Conservation (phyloP, 1,140 invertebrate species). For the Brachionus calyciflorus region DNA sequence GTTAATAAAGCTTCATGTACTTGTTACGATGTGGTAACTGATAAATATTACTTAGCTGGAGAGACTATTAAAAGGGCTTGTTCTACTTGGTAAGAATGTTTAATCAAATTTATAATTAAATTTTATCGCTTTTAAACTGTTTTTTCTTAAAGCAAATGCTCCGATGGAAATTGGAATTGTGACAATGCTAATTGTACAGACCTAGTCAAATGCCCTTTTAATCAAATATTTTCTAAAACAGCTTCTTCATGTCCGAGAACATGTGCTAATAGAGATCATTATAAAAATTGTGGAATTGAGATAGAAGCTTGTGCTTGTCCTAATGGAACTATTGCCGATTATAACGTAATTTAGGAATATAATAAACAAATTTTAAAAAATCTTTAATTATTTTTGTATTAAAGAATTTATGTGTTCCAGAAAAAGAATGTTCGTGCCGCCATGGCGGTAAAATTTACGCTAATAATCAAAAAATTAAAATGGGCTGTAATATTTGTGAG, state of each 20-base stretch:
- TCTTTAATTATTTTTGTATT: not conserved
- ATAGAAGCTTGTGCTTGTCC: slow-evolving; percentile 45
- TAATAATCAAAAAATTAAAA: slow-evolving; percentile 3
- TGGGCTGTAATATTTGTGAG: slow-evolving; percentile 12
- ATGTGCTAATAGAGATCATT: slow-evolving; percentile 43
- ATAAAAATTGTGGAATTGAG: slow-evolving; percentile 1
- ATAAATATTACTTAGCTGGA: slow-evolving; percentile 15
- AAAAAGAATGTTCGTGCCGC: slow-evolving; percentile 24
- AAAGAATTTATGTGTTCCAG: slow-evolving; percentile 9
- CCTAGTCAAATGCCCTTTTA: slow-evolving; percentile 47
- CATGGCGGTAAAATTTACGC: slow-evolving; percentile 32
- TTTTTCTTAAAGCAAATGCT: slow-evolving; percentile 47
- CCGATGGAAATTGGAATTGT: slow-evolving; percentile 48
- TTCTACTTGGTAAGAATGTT: slow-evolving; percentile 29
- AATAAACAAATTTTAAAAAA: no score
- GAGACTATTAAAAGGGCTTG: slow-evolving; percentile 26
- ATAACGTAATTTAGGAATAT: slow-evolving; percentile 9
- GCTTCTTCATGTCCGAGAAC: slow-evolving; percentile 41
- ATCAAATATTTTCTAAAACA: slow-evolving; percentile 47
- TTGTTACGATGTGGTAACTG: not conserved
- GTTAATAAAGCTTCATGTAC: slow-evolving; percentile 8
- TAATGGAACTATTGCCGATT: slow-evolving; percentile 25
- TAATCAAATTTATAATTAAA: slow-evolving; percentile 55
- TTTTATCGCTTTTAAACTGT: slow-evolving; percentile 50
- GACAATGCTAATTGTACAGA: slow-evolving; percentile 45